Base-by-base conservation (phyloP, 2,888 invertebrate genomes). In the Hemithea aestivaria region DNA sequence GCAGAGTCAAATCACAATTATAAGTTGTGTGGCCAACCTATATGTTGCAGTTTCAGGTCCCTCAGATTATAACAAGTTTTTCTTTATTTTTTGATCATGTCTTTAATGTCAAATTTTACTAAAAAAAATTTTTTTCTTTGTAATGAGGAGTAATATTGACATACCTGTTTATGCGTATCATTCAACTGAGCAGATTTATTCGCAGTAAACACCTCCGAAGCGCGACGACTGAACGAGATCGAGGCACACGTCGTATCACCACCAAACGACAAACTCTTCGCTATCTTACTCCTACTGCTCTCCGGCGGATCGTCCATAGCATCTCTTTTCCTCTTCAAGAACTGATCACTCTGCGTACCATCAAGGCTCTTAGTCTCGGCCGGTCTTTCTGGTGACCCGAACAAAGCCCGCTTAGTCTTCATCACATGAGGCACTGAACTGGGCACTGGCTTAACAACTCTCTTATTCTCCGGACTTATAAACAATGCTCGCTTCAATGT, bases 401-500 rank as follows among this genome's bases (percentile, higher is more conserved):
- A 93, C 1, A 93, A 63, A 0, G 90, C 90, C 4, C 93, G 82
- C 56, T 91, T 93, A 0, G 92, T 91, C 48, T 82, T 90, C 66
- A 90, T 88, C 3, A 87, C 57, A 58, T 88, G 62, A 57, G 89
- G 60, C 60, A 89, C 65, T 35, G 82, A 77, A 45, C 87, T 64
- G 51, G 88, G 38, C 38, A 71, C 37, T 36, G 51, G 32, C 2
- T 73, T 67, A 3, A 70, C 31, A 20, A 73, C 34, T 58, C 78
- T 62, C 55, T 73, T 74, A 44, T 84, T 87, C 50, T 88, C 89
- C 1, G 94, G 94, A 63, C 94, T 94, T 55, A 93, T 90, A 56
- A 94, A 94, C 1, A 94, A 70, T 0, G 94, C 93, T 37, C 94
- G 84, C 54, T 93, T 94, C 2, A 68, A 49, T 0, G 89, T 88